phyloP scores from a whole-genome alignment of 2,797 vertebrate genomes.

The Bucorvus abyssinicus region DNA sequence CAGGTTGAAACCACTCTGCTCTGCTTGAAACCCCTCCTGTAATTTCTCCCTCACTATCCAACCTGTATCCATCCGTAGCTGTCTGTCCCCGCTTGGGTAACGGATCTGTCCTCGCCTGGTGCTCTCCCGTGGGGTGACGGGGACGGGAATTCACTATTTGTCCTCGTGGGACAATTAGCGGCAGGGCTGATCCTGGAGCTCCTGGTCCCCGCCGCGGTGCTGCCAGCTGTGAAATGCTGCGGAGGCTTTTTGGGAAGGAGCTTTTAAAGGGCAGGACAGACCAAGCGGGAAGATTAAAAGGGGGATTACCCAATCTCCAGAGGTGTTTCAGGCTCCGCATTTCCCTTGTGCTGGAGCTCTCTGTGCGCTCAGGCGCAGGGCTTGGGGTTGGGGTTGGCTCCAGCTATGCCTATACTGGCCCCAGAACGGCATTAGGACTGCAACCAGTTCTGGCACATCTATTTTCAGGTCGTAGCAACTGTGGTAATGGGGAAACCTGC shows the following conservation, averaged over 20 bases:
- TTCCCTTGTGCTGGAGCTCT: no score
- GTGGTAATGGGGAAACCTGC: neutral
- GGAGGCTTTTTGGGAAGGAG: neutral
- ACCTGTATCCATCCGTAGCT: neutral
- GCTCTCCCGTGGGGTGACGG: neutral
- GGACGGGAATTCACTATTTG: rapidly evolving
- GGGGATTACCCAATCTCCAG: neutral
- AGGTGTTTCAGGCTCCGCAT: neutral
- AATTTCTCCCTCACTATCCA: neutral
- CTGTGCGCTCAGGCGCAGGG: rapidly evolving
- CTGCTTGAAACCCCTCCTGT: neutral
- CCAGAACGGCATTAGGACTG: rapidly evolving
- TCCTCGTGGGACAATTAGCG: rapidly evolving
- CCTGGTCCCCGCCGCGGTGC: rapidly evolving
- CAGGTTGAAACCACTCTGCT: rapidly evolving
- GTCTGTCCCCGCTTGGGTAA: neutral
- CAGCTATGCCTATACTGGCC: neutral
- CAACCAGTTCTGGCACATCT: neutral
- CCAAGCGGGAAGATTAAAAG: neutral
- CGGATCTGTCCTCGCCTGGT: rapidly evolving
- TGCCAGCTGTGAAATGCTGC: neutral
- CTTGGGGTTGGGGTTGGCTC: neutral
- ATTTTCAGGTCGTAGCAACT: neutral
- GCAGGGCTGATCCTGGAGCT: neutral
- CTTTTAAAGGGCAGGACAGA: neutral